A percentile compares a stretch with the other conserved stretches of the same genome.
These are phyloP conservation scores for Trachymyrmex septentrionalis DNA, from an alignment of 1,140 invertebrate genomes.

Conservation along the genomic window DNA sequence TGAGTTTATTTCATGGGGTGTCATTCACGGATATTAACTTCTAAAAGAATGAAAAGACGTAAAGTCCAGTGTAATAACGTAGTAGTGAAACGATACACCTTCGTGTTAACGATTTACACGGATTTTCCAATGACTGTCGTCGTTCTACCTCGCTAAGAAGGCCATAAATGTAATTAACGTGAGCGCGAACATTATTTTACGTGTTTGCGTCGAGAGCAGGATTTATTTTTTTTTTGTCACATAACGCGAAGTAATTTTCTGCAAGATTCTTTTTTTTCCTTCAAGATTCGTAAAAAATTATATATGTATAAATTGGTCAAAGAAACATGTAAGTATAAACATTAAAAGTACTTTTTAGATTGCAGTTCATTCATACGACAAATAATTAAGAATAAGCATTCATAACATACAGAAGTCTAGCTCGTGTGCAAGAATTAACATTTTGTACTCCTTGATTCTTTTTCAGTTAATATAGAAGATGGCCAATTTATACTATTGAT, in stretches of 20 bases:
- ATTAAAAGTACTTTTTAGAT: too few species aligned
- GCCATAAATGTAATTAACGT: neutral
- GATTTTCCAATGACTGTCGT: neutral
- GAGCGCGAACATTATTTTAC: neutral
- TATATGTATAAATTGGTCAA: neutral
- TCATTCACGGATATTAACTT: constrained; percentile 5
- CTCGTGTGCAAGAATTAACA: too few species aligned
- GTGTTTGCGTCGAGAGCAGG: neutral
- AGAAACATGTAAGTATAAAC: too few species aligned
- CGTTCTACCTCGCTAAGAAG: neutral
- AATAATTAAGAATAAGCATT: too few species aligned
- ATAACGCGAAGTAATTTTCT: neutral
- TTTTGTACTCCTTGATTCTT: too few species aligned
- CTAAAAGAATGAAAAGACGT: neutral
- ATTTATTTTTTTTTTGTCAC: neutral
- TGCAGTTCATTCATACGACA: too few species aligned
- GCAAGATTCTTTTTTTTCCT: neutral
- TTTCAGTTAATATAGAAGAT: too few species aligned
- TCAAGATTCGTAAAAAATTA: neutral
- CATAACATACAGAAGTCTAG: too few species aligned
- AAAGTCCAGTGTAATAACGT: neutral
- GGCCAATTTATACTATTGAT: too few species aligned
- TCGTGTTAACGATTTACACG: neutral
- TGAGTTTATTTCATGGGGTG: neutral
- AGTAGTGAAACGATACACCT: neutral